Conservation (phyloP, 1,140 invertebrate genomes). For the Drosophila prosaltans region DNA sequence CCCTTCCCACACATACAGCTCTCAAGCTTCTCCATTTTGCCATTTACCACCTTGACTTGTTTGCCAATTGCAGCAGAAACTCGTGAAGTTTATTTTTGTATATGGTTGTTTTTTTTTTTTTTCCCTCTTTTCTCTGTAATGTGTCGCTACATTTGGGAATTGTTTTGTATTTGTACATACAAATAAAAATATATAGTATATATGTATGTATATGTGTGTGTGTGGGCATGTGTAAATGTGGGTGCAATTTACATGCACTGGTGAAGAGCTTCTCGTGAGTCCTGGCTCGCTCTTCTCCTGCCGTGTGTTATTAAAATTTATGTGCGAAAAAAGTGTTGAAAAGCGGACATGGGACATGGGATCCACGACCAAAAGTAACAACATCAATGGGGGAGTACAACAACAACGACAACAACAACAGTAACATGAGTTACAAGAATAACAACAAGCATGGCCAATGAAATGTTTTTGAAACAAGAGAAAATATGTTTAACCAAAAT, state of each 20-base stretch:
- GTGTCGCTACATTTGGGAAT: constrained; percentile 78
- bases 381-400: not conserved
- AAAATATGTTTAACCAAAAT: not conserved
- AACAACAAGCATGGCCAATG: not conserved
- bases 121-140: constrained; percentile 32
- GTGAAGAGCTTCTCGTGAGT: constrained; percentile 24
- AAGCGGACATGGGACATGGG: constrained; percentile 51
- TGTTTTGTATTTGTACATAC: constrained; percentile 65
- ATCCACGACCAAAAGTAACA: constrained; percentile 10
- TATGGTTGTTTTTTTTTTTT: constrained; percentile 28
- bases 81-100: constrained; percentile 21
- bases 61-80: constrained; percentile 68
- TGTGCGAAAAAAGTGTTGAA: constrained; percentile 74
- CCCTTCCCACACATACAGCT: not conserved
- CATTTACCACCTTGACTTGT: constrained; percentile 77
- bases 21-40: constrained; percentile 49
- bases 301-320: constrained; percentile 79
- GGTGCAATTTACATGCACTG: constrained; percentile 65
- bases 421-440: not conserved
- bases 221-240: constrained; percentile 52
- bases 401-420: not conserved
- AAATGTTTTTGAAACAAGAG: constrained; percentile 7
- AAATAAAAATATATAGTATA: constrained; percentile 36
- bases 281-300: constrained; percentile 3
- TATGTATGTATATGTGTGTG: constrained; percentile 36